A percentile compares a stretch with the other conserved stretches of the same genome.
phyloP scores from a whole-genome alignment of 2,797 vertebrate species.

The Sphenodon punctatus region DNA sequence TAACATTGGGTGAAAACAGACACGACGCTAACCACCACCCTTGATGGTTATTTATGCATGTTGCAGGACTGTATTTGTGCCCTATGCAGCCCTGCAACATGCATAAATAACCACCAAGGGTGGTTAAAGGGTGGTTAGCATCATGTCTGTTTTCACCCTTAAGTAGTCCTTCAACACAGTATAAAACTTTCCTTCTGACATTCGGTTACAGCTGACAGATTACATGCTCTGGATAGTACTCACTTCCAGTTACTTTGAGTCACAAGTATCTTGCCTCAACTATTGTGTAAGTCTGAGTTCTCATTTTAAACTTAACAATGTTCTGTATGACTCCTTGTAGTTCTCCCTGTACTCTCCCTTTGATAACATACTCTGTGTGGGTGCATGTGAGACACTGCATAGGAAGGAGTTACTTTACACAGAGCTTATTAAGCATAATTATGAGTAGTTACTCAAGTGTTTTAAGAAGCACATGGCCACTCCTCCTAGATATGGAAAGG shows the following conservation, averaged over 20 bases:
- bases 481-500: background rate
- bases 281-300: constrained; percentile 53
- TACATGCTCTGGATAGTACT: constrained; percentile 18
- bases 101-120: too few species aligned
- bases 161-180: background rate
- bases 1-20: too few species aligned
- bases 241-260: constrained; percentile 48
- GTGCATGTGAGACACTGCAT: constrained; percentile 32
- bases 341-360: constrained; percentile 49
- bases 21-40: too few species aligned
- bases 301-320: constrained; percentile 50
- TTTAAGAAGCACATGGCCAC: background rate
- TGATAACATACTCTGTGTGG: constrained; percentile 41
- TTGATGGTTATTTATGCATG: too few species aligned
- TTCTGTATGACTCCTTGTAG: background rate
- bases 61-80: too few species aligned
- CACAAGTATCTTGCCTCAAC: constrained; percentile 46
- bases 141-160: too few species aligned
- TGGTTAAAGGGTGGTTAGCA: too few species aligned
- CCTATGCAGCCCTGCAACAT: too few species aligned
- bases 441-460: constrained; percentile 29
- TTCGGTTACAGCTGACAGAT: background rate
- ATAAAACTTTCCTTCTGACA: background rate
- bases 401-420: constrained; percentile 48
- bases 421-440: constrained; percentile 32